These are phyloP conservation scores for Taeniopygia guttata DNA, from an alignment of 2,797 vertebrate genomes.

Conservation along the genomic window DNA sequence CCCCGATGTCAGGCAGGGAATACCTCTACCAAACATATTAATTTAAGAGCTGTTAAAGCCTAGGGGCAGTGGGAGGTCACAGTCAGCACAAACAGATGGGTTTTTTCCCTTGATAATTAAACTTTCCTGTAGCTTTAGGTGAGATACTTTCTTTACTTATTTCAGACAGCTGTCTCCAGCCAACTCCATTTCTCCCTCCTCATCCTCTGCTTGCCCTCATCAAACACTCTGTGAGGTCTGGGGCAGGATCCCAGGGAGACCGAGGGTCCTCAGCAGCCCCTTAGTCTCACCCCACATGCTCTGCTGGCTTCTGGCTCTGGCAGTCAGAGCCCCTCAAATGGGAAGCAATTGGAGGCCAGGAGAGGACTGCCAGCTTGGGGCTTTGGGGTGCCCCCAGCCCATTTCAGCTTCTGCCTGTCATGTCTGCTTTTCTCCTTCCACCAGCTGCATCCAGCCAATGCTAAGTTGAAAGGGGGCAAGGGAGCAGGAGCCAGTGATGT, in stretches of 20 bases:
- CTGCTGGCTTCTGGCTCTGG: not conserved
- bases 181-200: not conserved
- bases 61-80: not conserved
- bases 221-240: not conserved
- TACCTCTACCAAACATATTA: not conserved
- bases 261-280: accelerated
- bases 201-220: not conserved
- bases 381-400: not conserved
- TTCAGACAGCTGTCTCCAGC: not conserved
- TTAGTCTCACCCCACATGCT: accelerated
- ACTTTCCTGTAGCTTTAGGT: not conserved
- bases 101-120: constrained; percentile 57
- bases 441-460: not conserved
- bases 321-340: accelerated
- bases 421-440: not conserved
- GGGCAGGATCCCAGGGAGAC: not conserved
- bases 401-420: accelerated
- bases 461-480: not conserved
- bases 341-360: not conserved
- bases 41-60: constrained; percentile 33
- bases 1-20: not conserved
- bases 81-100: constrained; percentile 50
- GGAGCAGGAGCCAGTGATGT: not conserved
- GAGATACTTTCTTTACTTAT: not conserved
- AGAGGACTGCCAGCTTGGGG: not conserved